phyloP scores from a whole-genome alignment of 2,888 invertebrate species.

The Caenorhabditis sp. region DNA sequence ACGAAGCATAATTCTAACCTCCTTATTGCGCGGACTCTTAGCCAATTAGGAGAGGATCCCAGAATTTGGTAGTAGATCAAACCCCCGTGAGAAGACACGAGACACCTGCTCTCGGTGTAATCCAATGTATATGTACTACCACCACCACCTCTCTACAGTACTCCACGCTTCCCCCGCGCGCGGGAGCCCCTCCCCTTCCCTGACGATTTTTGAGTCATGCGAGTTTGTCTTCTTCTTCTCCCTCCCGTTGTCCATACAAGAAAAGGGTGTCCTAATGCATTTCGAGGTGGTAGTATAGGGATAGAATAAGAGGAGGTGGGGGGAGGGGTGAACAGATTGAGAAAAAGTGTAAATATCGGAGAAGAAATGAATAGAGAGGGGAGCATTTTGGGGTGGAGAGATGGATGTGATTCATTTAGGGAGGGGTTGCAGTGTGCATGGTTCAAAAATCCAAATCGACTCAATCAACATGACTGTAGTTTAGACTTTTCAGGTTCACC shows the following conservation, averaged over 20 bases:
- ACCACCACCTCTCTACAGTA: constrained; percentile 16
- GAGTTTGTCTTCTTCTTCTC: constrained; percentile 30
- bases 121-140: constrained; percentile 16
- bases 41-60: constrained; percentile 11
- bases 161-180: not conserved
- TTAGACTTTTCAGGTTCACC: no score
- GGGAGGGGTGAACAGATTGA: not conserved
- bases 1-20: constrained; percentile 7
- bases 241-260: not conserved
- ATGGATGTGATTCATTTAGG: constrained; percentile 19
- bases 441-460: no score
- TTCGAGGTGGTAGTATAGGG: constrained; percentile 25
- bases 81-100: not conserved
- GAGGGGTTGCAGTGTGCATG: no score
- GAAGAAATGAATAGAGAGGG: constrained; percentile 34
- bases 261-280: constrained; percentile 36
- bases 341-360: constrained; percentile 46
- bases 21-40: constrained; percentile 21
- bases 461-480: constrained; percentile 25
- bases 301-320: not conserved
- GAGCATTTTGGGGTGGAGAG: no score
- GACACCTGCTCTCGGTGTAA: not conserved
- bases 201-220: constrained; percentile 43
- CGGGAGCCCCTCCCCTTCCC: constrained; percentile 8
- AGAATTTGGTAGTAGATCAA: not conserved